Percentiles rank a stretch among this genome's conserved stretches.
These are phyloP conservation scores for Poeciliopsis infans DNA, from an alignment of 2,797 vertebrate species.

Conservation along the genomic window DNA sequence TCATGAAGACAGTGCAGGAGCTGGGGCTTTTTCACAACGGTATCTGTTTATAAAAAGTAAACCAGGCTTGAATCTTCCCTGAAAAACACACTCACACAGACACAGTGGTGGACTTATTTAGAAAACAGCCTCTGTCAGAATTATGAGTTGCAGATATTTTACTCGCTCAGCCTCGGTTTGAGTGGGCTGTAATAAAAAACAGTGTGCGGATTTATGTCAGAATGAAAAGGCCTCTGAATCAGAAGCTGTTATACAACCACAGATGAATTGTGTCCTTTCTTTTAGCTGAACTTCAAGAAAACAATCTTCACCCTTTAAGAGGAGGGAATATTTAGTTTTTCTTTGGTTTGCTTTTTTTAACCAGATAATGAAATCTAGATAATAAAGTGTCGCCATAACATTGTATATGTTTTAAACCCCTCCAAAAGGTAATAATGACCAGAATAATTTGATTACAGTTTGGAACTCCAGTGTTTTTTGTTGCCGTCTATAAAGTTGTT, in stretches of 20 bases:
- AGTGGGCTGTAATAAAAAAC: constrained; percentile 17
- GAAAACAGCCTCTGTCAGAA: constrained; percentile 10
- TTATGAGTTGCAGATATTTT: constrained; percentile 3
- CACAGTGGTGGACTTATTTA: background rate
- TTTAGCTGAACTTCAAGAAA: background rate
- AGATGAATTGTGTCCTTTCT: constrained; percentile 11
- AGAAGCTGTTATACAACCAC: constrained; percentile 48
- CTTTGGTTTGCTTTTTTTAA: background rate
- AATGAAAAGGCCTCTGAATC: constrained; percentile 50
- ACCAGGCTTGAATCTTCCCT: constrained; percentile 11
- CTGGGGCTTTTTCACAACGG: constrained; percentile 29
- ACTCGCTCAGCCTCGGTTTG: constrained; percentile 10
- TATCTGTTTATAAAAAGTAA: constrained; percentile 29
- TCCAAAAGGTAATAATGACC: background rate
- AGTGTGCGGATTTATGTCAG: constrained; percentile 41
- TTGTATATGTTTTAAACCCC: background rate
- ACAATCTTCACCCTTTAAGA: background rate
- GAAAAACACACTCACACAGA: constrained; percentile 19
- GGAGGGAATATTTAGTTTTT: background rate
- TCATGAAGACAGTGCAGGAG: constrained; percentile 40
- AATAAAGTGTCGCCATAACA: background rate
- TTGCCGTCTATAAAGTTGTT: background rate
- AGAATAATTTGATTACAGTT: background rate
- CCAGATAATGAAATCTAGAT: background rate
- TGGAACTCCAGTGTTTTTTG: background rate